Base-by-base conservation (phyloP, 1,140 invertebrate species). In the Sitobion miscanthi region DNA sequence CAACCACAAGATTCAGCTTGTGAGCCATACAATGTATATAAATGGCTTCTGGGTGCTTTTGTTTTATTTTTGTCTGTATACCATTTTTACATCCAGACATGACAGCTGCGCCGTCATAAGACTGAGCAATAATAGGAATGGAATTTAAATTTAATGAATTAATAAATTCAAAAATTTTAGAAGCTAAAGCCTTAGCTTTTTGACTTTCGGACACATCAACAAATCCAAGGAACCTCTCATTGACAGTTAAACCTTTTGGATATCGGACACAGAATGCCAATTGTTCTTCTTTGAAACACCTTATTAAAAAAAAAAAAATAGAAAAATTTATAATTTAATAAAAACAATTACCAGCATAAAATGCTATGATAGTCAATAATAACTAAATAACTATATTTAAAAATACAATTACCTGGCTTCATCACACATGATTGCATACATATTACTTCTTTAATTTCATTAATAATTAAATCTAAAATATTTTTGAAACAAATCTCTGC, bases 371-470 rank as follows among this genome's bases (percentile, higher is more conserved):
- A 54, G 54, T 54, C 21, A 54, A 54, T 54, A 54, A 54, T 54
- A 54, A 54, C 54, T 54, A 54, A 54, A 54, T 54, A 54, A 54
- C 54, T 54, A 54, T 54, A 54, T 54, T 54, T 54, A 54, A 54
- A 54, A 54, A 83, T 38, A 83, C n/a, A 83, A 83, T 83, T 83
- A 83, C 82, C 82, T 83, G n/a, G 82, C 82, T 83, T 38, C 82
- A 38, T 83, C 82, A 83, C 82, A 83, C 35, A 83, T 83, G 17
- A 83, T 83, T 35, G 82, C 82, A 83, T 83, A 83, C 35, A 83
- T 83, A 38, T 83, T 35, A 83, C 82, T 83, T 83, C 35, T 83
- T 83, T 83, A 17, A 83, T 83, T 83, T 83, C 82, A 83, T 83
- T 83, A 83, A 83, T 17, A 83, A 83, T 83, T 83, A 83, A 2